phyloP scores from a whole-genome alignment of 2,888 invertebrate genomes.

The Catocala nupta region DNA sequence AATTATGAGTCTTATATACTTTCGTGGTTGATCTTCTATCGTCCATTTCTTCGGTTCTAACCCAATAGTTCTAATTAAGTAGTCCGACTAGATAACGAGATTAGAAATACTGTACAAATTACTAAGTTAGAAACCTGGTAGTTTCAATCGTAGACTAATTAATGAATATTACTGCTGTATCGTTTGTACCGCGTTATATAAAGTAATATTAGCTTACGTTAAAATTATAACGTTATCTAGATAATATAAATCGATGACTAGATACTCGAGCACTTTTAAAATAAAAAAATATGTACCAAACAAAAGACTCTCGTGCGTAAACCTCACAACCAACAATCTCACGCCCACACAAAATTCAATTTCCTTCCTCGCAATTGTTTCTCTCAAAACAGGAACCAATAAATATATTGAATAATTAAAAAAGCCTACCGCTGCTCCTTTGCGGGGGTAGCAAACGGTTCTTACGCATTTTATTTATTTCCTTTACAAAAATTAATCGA shows the following conservation, averaged over 20 bases:
- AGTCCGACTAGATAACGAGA: too few relatives aligned
- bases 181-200: too few relatives aligned
- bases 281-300: slow-evolving; percentile 13
- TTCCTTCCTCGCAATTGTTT: slow-evolving; percentile 36
- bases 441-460: slow-evolving; percentile 21
- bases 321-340: slow-evolving; percentile 15
- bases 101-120: too few relatives aligned
- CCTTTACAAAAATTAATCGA: slow-evolving; percentile 48
- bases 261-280: slow-evolving; percentile 9
- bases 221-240: too few relatives aligned
- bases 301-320: slow-evolving; percentile 11
- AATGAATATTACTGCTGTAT: too few relatives aligned
- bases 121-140: too few relatives aligned
- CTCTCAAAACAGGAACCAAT: slow-evolving; percentile 28
- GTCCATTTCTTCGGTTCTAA: too few relatives aligned
- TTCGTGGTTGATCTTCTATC: too few relatives aligned
- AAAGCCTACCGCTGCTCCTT: slow-evolving; percentile 27
- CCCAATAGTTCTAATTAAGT: too few relatives aligned
- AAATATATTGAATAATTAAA: slow-evolving; percentile 52
- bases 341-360: slow-evolving; percentile 41
- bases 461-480: slow-evolving; percentile 44
- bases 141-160: too few relatives aligned
- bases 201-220: too few relatives aligned
- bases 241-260: slow-evolving; percentile 5
- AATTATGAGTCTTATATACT: too few relatives aligned